phyloP scores from a whole-genome alignment of 2,797 vertebrate genomes.

The Anniella stebbinsi region DNA sequence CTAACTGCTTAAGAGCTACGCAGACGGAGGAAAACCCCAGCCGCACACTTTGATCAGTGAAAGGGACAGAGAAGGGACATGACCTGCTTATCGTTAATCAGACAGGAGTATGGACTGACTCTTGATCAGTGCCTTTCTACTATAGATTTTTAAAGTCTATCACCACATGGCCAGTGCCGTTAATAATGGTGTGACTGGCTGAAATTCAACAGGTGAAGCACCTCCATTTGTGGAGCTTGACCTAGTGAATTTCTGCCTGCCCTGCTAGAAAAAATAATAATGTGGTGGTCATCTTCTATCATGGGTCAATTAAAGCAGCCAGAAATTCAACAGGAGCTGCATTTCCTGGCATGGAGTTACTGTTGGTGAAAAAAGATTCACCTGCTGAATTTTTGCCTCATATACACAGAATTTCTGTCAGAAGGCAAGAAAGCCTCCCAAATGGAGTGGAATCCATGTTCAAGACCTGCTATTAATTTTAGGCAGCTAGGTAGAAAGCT shows the following conservation, averaged over 20 bases:
- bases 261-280: not conserved
- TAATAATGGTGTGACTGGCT: not conserved
- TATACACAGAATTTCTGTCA: not conserved
- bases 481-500: not conserved
- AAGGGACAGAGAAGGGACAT: conserved; percentile 39
- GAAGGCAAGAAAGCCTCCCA: not conserved
- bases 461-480: not conserved
- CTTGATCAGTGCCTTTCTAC: not conserved
- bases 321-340: not conserved
- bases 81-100: conserved; percentile 37
- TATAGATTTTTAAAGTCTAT: not conserved
- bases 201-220: not conserved
- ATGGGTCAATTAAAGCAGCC: not conserved
- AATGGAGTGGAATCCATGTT: not conserved
- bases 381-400: too few relatives aligned
- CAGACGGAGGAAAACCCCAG: conserved; percentile 22
- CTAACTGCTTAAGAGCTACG: conserved; percentile 4
- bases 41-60: conserved; percentile 34
- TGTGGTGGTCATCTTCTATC: not conserved
- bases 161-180: not conserved
- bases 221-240: not conserved
- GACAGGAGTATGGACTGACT: conserved; percentile 25
- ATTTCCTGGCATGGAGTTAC: not conserved
- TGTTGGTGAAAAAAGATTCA: not conserved
- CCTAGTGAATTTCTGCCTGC: not conserved